Base-by-base conservation (phyloP, 2,888 invertebrate genomes). In the Carpatolechia fugitivella region DNA sequence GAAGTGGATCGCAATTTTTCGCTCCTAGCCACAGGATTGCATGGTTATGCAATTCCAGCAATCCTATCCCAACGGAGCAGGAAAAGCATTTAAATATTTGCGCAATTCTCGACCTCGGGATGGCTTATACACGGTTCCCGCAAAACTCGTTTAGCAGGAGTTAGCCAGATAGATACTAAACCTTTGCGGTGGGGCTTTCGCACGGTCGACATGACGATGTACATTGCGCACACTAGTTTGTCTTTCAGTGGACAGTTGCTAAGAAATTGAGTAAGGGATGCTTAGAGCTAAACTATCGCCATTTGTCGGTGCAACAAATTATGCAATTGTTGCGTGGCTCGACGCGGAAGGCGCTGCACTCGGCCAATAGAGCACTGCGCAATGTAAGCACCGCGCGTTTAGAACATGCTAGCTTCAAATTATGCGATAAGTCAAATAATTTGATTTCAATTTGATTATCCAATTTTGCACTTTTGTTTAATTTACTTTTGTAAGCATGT, bases 321-420 rank as follows among this genome's bases (percentile, higher is more conserved):
- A 82, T 74, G 82, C 74, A 86, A 86, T 68, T 46, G 68, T 83
- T 81, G 81, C 82, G 81, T 85, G 81, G 77, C 76, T 65, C 74
- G 76, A 87, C 78, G 74, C 86, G 88, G 88, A 88, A 88, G 86
- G 76, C 78, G 70, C 66, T 76, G 72, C 82, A 86, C 75, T 87
- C 82, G 87, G 82, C 80, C 85, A 87, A 82, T 85, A 75, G 87
- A 86, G 82, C 85, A 84, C 54, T 57, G 57, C 72, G 75, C 74
- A 76, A 79, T 74, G 70, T 68, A 75, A 74, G 70, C 72, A 69
- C 60, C 64, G 60, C 62, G 62, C 64, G 65, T 68, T 69, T 74
- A 69, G 68, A 74, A 73, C 74, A 58, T 57, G 60, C 59, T 52
- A 56, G 56, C 56, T 56, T 50, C 54, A 57, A 52, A 55, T 58